Evolutionary conservation across 92 coral and sea anemone species (phyloP).

Genomic region (Heteractis magnifica): DNA sequence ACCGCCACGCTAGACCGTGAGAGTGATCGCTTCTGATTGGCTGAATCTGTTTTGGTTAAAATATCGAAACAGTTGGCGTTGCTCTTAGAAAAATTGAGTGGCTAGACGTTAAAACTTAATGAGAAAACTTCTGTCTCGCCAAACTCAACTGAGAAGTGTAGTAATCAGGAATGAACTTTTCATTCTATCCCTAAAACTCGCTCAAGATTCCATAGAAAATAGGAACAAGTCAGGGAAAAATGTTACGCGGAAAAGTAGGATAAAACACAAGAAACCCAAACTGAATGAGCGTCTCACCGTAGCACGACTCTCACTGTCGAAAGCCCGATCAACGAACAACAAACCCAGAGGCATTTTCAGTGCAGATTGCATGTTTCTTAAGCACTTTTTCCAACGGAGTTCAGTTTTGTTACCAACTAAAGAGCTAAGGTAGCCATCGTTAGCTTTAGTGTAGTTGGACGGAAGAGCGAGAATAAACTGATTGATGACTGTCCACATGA

Average conservation of each 20-base stretch:
- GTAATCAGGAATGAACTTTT: no score
- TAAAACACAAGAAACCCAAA: background rate
- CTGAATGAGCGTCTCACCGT: background rate
- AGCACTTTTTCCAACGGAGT: constrained; percentile 42
- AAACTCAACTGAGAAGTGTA: no score
- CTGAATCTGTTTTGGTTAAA: no score
- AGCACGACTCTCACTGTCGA: constrained; percentile 43
- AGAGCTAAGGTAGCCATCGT: background rate
- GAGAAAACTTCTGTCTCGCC: background rate
- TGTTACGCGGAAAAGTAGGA: background rate
- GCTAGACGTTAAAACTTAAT: no score
- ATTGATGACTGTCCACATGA: constrained; percentile 59
- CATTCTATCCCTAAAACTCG: no score
- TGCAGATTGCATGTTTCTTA: constrained; percentile 30
- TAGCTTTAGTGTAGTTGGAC: constrained; percentile 31
- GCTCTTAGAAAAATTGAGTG: no score
- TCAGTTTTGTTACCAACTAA: constrained; percentile 25
- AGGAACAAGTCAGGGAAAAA: no score
- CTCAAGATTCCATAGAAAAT: no score
- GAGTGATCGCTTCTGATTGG: no score
- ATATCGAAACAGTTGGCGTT: no score
- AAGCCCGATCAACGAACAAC: constrained; percentile 70
- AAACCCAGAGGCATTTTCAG: constrained; percentile 55
- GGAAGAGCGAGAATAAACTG: constrained; percentile 39
- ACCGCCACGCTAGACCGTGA: no score